Base-by-base conservation (phyloP, 2,888 invertebrate genomes). In the Stomorhina lunata region DNA sequence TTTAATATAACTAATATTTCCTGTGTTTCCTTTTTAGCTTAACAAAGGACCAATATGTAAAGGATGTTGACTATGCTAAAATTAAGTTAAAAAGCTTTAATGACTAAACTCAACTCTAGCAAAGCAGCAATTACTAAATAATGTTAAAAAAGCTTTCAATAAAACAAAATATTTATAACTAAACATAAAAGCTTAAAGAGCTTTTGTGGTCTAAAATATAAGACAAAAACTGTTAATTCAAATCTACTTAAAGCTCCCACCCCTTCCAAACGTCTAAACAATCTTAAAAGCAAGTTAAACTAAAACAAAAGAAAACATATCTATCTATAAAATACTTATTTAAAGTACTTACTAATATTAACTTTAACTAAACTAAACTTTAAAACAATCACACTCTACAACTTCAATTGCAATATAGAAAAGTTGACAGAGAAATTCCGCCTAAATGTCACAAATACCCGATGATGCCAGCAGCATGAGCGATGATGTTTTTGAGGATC, bases 401-500 rank as follows among this genome's bases (percentile, higher is more conserved):
- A 77, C 17, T 65, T 27, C 25, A 72, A 25, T 45, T 68, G 22
- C 20, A 9, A 48, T n/a, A 57, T 29, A 12, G 2, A 63, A 57
- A 15, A 20, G 45, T 6, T 25, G 17, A 45, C 27, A 48, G 9
- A 17, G n/a, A 15, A 69, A 48, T n/a, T n/a, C 3, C 17, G 34
- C 5, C 59, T 55, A 83, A 86, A 92, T 93, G 92, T 92, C 92
- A 81, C 93, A 93, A 59, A 93, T 87, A 80, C 86, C 93, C 50
- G 95, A 95, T 86, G 95, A 96, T 91, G 95, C 94, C 87, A 90
- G 90, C 86, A 87, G 85, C 48, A 95, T 96, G 93, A 95, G 95
- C 88, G 96, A 96, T 90, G 96, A 96, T 90, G 96, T 96, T 65
- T 96, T 96, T 87, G 96, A 96, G 88, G 93, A 94, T 48, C 91